These are phyloP conservation scores for Karalla daura DNA, from an alignment of 2,797 vertebrate species.

Conservation along the genomic window DNA sequence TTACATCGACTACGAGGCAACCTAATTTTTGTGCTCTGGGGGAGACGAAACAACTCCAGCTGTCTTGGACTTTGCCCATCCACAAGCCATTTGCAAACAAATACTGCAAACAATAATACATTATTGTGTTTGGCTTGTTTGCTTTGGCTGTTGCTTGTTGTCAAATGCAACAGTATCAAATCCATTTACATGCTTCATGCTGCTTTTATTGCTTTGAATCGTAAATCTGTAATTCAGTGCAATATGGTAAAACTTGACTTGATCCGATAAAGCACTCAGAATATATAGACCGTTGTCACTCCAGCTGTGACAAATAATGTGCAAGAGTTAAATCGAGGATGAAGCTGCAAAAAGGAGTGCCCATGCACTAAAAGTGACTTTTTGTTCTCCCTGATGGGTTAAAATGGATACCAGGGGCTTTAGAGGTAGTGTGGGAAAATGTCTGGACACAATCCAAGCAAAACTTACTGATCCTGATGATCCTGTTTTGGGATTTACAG, in stretches of 20 bases:
- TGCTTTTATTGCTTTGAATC: slow-evolving; percentile 6
- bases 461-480: slow-evolving; percentile 65
- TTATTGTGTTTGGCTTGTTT: not conserved
- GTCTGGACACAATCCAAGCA: slow-evolving; percentile 17
- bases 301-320: not conserved
- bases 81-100: not conserved
- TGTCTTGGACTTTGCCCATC: not conserved
- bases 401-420: not conserved
- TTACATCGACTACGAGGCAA: not conserved
- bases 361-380: not conserved
- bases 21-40: not conserved
- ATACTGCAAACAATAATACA: not conserved
- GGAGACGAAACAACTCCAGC: not conserved
- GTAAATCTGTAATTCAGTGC: not conserved
- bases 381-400: slow-evolving; percentile 1
- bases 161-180: not conserved
- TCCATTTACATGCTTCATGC: not conserved
- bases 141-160: too few species aligned
- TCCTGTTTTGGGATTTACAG: slow-evolving; percentile 66
- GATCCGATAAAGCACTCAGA: not conserved
- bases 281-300: not conserved
- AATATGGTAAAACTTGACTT: not conserved
- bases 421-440: not conserved
- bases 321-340: not conserved
- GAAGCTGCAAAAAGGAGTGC: not conserved